Evolutionary conservation across 2,888 invertebrate genomes (phyloP), one percentile per base, ranked within the genome.

Genomic region (Xestobium rufovillosum): DNA sequence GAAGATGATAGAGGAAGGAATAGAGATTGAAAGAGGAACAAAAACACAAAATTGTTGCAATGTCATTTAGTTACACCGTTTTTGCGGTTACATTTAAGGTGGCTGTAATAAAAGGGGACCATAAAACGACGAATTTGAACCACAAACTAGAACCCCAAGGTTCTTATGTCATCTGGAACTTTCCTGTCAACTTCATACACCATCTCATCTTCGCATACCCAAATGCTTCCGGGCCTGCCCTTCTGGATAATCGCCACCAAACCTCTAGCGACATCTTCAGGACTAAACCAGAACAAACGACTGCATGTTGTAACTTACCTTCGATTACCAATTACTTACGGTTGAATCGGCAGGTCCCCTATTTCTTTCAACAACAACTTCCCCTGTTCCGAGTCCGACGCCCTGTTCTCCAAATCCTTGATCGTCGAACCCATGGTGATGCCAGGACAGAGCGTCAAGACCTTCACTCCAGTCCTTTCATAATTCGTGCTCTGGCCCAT

Each of bases 141-240:
- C n/a, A n/a, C n/a, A n/a, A n/a, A n/a, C n/a, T n/a, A n/a, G n/a
- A n/a, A n/a, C n/a, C n/a, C n/a, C n/a, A n/a, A n/a, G n/a, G n/a
- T n/a, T n/a, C n/a, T n/a, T n/a, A n/a, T n/a, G n/a, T n/a, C n/a
- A n/a, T n/a, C n/a, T n/a, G n/a, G n/a, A n/a, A n/a, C n/a, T n/a
- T n/a, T n/a, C n/a, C n/a, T 67, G 63, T 64, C 58, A 55, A 59
- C 55, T 48, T 63, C 51, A 33, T 54, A 57, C 19, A 60, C 55
- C 2, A 65, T 65, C 30, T 61, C 50, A 0, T 57, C 59, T 52
- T 68, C 67, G 25, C 64, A 60, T 14, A 66, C 48, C 70, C 70
- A 71, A 0, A 65, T 63, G 2, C 66, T 64, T 1, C 68, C 70
- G 46, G 61, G 67, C 3, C 60, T 59, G 9, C 61, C 67, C n/a